Evolutionary conservation across 1,140 invertebrate species (phyloP), one percentile per base, ranked within the genome.

Genomic region (Plodia interpunctella): DNA sequence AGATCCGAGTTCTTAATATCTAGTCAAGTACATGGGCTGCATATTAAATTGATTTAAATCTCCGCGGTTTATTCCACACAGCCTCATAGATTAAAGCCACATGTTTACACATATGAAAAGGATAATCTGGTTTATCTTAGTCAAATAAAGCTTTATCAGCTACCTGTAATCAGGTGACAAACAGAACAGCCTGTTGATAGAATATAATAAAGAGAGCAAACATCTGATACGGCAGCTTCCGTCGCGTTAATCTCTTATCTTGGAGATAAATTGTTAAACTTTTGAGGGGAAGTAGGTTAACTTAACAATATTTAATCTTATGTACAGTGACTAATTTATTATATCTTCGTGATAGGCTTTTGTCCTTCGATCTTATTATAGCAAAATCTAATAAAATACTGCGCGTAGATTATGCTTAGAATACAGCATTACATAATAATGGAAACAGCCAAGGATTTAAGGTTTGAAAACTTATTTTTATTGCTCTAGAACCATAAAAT

Each of bases 121-220:
- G 53, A 28, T 60, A 55, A 60, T 55, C 51, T 50, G 5, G 32
- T 50, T 61, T 87, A 87, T 86, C 83, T 82, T 67, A 63, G 63
- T 62, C 61, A 83, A 88, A 88, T 78, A 85, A 68, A 66, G 66
- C 62, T 69, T 85, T 88, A 85, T 85, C 82, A 76, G 78, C 76
- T 80, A 77, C 79, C 78, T 82, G 72, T 69, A 70, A 76, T 68
- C 75, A 69, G 68, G 75, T 80, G 83, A 83, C 82, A 88, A 86
- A 88, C 82, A 86, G 19, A 72, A 70, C 70, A 63, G 57, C 60
- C 61, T 83, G 56, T 61, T 83, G 78, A 86, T 80, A 85, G 73
- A 75, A 83, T 73, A 83, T 74, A 76, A 73, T 76, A 77, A 73
- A 65, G 56, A 71, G 59, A 68, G 74, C 71, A 86, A 86, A 87